phyloP scores from a whole-genome alignment of 2,113 vertebrate genomes.

The Datnioides undecimradiatus region DNA sequence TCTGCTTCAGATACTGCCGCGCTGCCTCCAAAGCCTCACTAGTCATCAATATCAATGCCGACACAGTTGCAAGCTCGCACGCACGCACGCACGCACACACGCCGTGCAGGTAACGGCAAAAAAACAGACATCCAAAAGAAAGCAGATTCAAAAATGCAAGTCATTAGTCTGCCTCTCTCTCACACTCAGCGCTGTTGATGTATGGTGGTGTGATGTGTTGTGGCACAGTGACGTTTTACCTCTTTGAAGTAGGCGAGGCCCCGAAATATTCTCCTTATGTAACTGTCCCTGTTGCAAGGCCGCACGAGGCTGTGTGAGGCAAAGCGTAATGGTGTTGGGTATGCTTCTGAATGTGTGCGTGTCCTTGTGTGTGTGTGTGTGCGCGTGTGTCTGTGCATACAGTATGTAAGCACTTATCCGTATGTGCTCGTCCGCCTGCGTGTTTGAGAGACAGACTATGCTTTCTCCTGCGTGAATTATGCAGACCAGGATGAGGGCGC shows the following conservation, averaged over 20 bases:
- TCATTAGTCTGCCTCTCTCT: constrained; percentile 40
- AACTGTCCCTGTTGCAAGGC: constrained; percentile 75
- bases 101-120: constrained; percentile 22
- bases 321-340: constrained; percentile 49
- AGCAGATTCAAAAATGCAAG: constrained; percentile 38
- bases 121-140: constrained; percentile 22
- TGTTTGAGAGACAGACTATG: constrained; percentile 46
- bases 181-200: constrained; percentile 35
- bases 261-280: constrained; percentile 80
- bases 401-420: constrained; percentile 43
- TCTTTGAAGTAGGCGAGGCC: constrained; percentile 73
- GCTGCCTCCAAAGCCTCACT: constrained; percentile 47
- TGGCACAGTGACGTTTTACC: constrained; percentile 68
- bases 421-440: constrained; percentile 26
- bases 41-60: constrained; percentile 67
- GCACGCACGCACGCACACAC: not conserved
- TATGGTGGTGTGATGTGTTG: constrained; percentile 62
- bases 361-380: constrained; percentile 22
- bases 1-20: constrained; percentile 57
- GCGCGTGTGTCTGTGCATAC: constrained; percentile 25
- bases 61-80: constrained; percentile 23
- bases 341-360: constrained; percentile 17
- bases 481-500: constrained; percentile 64
- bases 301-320: constrained; percentile 58
- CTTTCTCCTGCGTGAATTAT: constrained; percentile 76